These are phyloP conservation scores for Chaunax sp. DNA, from an alignment of 2,797 vertebrate genomes.

Conservation along the genomic window DNA sequence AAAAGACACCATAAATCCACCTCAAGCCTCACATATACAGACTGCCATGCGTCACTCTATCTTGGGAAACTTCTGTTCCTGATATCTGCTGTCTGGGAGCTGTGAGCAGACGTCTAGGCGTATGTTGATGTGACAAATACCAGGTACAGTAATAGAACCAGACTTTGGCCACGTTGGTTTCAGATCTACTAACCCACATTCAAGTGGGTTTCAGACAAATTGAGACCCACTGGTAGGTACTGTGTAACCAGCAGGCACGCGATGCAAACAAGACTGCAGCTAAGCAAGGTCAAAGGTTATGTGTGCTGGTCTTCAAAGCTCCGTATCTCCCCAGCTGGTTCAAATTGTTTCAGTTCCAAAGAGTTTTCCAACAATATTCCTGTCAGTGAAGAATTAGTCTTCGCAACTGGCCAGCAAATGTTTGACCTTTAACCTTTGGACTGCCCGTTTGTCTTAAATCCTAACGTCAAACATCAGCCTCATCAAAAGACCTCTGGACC, in stretches of 20 bases:
- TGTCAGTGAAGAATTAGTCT: constrained; percentile 67
- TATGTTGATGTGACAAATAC: constrained; percentile 44
- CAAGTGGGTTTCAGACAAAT: constrained; percentile 8
- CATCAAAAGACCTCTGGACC: constrained; percentile 42
- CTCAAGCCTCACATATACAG: constrained; percentile 20
- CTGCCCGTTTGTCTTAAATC: constrained; percentile 46
- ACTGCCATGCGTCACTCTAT: constrained; percentile 36
- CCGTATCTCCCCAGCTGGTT: constrained; percentile 60
- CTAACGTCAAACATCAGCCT: constrained; percentile 54
- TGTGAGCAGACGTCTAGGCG: constrained; percentile 52
- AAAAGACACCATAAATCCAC: constrained; percentile 70
- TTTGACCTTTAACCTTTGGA: constrained; percentile 53
- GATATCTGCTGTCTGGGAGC: constrained; percentile 53
- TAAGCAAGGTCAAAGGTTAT: constrained; percentile 66
- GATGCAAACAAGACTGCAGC: constrained; percentile 38
- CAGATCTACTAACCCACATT: constrained; percentile 36
- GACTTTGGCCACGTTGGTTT: too few relatives aligned
- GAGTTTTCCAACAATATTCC: constrained; percentile 66
- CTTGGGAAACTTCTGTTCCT: constrained; percentile 52
- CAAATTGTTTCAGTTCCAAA: constrained; percentile 58
- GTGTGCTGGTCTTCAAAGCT: constrained; percentile 53
- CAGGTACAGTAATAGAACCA: constrained; percentile 53
- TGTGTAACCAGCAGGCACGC: constrained; percentile 23
- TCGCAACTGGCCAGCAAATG: constrained; percentile 59
- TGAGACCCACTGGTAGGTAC: constrained; percentile 3